phyloP scores from a whole-genome alignment of 2,888 invertebrate genomes.

The Exocentrus adspersus region DNA sequence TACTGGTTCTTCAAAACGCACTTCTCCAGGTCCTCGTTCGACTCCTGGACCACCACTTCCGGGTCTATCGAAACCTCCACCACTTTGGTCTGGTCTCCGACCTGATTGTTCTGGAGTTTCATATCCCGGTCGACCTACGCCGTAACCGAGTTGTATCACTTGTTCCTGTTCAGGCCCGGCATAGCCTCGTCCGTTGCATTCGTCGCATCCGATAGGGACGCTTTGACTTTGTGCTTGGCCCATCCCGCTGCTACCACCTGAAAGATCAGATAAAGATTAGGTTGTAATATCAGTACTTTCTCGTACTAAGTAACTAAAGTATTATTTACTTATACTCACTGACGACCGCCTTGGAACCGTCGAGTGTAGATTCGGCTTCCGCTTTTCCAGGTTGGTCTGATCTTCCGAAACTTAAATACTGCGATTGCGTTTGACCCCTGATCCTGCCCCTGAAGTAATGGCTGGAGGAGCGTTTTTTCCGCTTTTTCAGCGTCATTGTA shows the following conservation, averaged over 20 bases:
- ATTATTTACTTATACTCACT: constrained; percentile 69
- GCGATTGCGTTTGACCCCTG: constrained; percentile 85
- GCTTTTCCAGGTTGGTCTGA: constrained; percentile 74
- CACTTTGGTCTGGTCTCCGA: constrained; percentile 11
- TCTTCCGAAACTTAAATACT: constrained; percentile 78
- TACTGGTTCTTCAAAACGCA: constrained; percentile 28
- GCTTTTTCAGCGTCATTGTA: constrained; percentile 31
- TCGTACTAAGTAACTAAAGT: not conserved
- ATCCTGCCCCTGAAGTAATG: constrained; percentile 63
- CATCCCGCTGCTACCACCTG: constrained; percentile 85
- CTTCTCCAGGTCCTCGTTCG: constrained; percentile 7
- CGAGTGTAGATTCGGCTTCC: constrained; percentile 81
- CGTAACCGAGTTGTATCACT: constrained; percentile 40
- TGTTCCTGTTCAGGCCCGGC: constrained; percentile 48
- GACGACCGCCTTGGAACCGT: constrained; percentile 76
- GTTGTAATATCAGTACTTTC: no score
- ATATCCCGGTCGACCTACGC: constrained; percentile 5
- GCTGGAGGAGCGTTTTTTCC: constrained; percentile 50
- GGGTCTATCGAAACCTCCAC: constrained; percentile 18
- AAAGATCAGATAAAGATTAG: no score
- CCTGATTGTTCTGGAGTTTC: constrained; percentile 34
- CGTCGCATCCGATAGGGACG: constrained; percentile 75
- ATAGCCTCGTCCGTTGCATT: constrained; percentile 63
- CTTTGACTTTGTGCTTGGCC: constrained; percentile 91
- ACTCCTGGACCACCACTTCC: no score